A percentile compares a stretch with the other conserved stretches of the same genome.
Conservation (phyloP, 2,888 invertebrate genomes). For the Scaptomyza polygonia region DNA sequence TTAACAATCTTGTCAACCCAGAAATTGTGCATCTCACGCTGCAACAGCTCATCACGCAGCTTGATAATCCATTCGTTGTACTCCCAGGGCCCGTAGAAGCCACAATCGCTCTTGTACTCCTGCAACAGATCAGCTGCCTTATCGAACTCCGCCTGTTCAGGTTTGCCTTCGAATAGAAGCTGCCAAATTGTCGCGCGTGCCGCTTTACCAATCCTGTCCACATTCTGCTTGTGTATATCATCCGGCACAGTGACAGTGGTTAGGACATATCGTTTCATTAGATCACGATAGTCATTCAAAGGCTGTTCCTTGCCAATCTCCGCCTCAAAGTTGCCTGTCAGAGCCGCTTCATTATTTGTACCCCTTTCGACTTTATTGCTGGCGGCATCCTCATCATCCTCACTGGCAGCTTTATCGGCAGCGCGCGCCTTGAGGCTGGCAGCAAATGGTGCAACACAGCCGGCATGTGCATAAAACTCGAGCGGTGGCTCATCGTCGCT, state of each 20-base stretch:
- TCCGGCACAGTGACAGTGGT: slow-evolving; percentile 55
- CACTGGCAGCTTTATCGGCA: slow-evolving; percentile 14
- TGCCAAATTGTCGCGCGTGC: slow-evolving; percentile 62
- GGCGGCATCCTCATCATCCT: slow-evolving; percentile 8
- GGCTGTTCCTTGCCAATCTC: slow-evolving; percentile 41
- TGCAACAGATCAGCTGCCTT: slow-evolving; percentile 61
- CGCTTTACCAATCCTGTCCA: slow-evolving; percentile 56
- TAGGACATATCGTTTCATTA: slow-evolving; percentile 69
- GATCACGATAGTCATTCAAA: slow-evolving; percentile 56
- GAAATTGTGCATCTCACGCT: slow-evolving; percentile 71
- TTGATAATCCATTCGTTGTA: slow-evolving; percentile 82
- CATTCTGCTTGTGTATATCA: slow-evolving; percentile 49
- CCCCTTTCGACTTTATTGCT: not conserved
- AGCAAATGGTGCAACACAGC: slow-evolving; percentile 65
- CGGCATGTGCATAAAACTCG: slow-evolving; percentile 73
- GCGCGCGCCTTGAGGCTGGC: slow-evolving; percentile 61
- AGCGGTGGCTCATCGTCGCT: slow-evolving; percentile 69
- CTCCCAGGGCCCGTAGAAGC: slow-evolving; percentile 69
- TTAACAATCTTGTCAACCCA: slow-evolving; percentile 80
- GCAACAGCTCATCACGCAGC: slow-evolving; percentile 76
- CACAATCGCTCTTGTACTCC: slow-evolving; percentile 83
- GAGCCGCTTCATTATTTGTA: slow-evolving; percentile 46
- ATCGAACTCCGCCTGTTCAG: slow-evolving; percentile 26
- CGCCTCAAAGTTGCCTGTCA: slow-evolving; percentile 60
- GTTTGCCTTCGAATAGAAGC: slow-evolving; percentile 60